These are phyloP conservation scores for Lepidurus apus DNA, from an alignment of 1,140 invertebrate species.

Conservation along the genomic window DNA sequence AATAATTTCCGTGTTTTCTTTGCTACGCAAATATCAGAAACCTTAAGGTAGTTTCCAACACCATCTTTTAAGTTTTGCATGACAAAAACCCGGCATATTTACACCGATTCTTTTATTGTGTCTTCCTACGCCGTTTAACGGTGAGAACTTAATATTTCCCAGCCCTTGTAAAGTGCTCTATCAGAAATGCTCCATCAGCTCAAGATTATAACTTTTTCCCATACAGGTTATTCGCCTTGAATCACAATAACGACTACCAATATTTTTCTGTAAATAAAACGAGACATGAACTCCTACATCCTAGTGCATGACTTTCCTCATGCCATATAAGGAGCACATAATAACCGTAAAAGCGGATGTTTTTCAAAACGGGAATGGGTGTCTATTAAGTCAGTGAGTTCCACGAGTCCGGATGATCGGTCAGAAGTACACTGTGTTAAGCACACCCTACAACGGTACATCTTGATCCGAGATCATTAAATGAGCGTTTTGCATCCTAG, in stretches of 20 bases:
- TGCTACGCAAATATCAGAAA: background rate
- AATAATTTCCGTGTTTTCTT: background rate
- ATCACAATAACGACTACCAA: background rate
- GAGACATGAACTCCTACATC: too few relatives aligned
- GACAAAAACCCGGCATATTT: background rate
- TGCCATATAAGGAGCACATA: too few relatives aligned
- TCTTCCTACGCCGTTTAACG: background rate
- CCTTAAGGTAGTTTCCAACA: background rate
- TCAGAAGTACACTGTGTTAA: too few relatives aligned
- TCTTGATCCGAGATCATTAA: too few relatives aligned
- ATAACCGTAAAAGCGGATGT: too few relatives aligned
- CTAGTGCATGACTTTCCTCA: too few relatives aligned
- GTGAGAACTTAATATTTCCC: background rate
- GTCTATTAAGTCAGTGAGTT: too few relatives aligned
- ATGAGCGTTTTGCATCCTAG: too few relatives aligned
- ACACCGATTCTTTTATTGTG: background rate
- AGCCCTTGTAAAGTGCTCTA: background rate
- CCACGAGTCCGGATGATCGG: too few relatives aligned
- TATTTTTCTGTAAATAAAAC: too few relatives aligned
- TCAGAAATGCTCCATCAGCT: conserved; percentile 6
- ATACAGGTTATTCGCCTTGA: background rate
- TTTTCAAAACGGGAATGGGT: too few relatives aligned
- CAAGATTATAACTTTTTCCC: background rate
- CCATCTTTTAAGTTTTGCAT: background rate
- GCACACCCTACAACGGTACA: too few relatives aligned